phyloP scores from a whole-genome alignment of 2,888 invertebrate species.

The Aporophyla nigra region DNA sequence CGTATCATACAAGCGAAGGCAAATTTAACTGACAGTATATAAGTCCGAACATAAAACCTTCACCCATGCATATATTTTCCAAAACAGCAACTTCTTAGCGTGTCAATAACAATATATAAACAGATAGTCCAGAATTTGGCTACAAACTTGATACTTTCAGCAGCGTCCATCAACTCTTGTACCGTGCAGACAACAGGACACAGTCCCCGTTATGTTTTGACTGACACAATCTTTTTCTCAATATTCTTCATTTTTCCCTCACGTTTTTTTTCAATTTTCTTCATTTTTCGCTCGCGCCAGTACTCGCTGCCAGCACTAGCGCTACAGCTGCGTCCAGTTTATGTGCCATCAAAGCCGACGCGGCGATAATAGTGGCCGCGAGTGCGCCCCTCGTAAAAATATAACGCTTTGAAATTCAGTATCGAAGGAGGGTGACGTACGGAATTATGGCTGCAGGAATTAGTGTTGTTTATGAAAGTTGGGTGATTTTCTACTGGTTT shows the following conservation, averaged over 20 bases:
- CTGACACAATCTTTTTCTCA: not conserved
- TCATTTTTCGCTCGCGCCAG: not conserved
- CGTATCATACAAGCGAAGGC: not conserved
- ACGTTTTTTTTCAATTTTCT: conserved; percentile 2
- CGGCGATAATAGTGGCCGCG: conserved; percentile 78
- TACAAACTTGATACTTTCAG: too few relatives aligned
- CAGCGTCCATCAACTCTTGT: too few relatives aligned
- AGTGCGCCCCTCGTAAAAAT: conserved; percentile 81
- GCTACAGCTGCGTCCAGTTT: conserved; percentile 82
- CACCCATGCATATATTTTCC: not conserved
- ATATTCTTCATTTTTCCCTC: not conserved
- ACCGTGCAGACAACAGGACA: too few relatives aligned
- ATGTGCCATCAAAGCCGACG: conserved; percentile 81
- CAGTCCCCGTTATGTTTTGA: conserved; percentile 12
- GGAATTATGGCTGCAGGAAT: conserved; percentile 37
- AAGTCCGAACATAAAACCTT: not conserved
- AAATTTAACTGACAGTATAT: not conserved
- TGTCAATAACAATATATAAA: too few relatives aligned
- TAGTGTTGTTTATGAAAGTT: conserved; percentile 43
- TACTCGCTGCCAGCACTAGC: conserved; percentile 33
- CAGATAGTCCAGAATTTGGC: too few relatives aligned
- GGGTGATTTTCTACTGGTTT: conserved; percentile 1
- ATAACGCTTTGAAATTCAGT: conserved; percentile 76
- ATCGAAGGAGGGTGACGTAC: conserved; percentile 54
- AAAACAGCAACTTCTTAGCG: not conserved